Base-by-base conservation (phyloP, 1,140 invertebrate genomes). In the Glossosoma conforme region DNA sequence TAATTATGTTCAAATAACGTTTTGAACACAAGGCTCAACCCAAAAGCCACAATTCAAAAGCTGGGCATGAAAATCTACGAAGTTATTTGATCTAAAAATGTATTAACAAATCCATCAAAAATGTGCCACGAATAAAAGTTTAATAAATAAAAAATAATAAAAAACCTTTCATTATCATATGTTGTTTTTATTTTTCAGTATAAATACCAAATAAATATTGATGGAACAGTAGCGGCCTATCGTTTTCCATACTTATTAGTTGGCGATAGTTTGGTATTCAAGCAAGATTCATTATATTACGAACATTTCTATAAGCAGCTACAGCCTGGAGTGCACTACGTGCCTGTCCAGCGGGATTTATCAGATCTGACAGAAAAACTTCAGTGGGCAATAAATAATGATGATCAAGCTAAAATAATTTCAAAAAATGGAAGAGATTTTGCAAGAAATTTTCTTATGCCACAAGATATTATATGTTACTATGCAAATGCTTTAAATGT, bases 221-320 rank as follows among this genome's bases (percentile, higher is more conserved):
- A 98, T 80, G 95, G 95, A 14, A 93, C 93, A 47, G 95, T 98
- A 15, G 94, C 95, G 33, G 89, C 94, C 1, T 98, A 97, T 73
- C 77, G 95, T 60, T 82, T 96, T 48, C 94, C 95, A 1, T 97
- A 94, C 69, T 75, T 98, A 10, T 66, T 98, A 44, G 86, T 81
- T 46, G 93, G 94, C 8, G 85, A 87, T 64, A 85, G 88, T 15
- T 69, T 94, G 30, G 84, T 97, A 9, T 76, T 98, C 1, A 98
- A 98, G 74, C 92, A 95, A 70, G 81, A 92, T 36, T 98, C 94
- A 0, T 74, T 80, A 15, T 98, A 93, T 69, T 94, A 94, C 69
- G 95, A 98, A 78, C 86, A 92, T 76, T 98, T 97, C 73, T 98
- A 98, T 65, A 71, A 77, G 37, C 70, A 86, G 56, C 64, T 97